These are phyloP conservation scores for Semicossyphus pulcher DNA, from an alignment of 2,113 vertebrate genomes.

Conservation along the genomic window DNA sequence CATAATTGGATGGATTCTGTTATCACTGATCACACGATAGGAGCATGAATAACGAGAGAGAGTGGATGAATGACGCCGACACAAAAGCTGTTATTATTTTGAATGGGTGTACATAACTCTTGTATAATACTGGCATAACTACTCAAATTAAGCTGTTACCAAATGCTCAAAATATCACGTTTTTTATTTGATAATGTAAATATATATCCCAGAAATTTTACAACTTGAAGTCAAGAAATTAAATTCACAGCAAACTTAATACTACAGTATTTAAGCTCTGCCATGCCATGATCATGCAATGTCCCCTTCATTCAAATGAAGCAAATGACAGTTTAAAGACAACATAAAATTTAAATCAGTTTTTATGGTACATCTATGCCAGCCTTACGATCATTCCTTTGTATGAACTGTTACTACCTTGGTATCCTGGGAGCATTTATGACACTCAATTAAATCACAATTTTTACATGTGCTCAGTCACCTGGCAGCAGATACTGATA, in stretches of 20 bases:
- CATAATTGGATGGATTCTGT: not conserved
- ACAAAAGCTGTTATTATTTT: no score
- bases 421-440: not conserved
- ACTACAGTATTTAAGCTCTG: not conserved
- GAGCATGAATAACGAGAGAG: no score
- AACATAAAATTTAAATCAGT: no score
- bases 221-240: not conserved
- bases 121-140: not conserved
- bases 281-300: not conserved
- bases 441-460: constrained; percentile 6
- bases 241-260: not conserved
- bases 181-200: not conserved
- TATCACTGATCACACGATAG: not conserved
- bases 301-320: no score
- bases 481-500: not conserved
- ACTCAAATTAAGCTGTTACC: not conserved
- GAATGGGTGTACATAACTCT: not conserved
- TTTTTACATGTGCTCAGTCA: not conserved
- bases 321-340: no score
- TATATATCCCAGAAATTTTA: not conserved
- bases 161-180: not conserved
- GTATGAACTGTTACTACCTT: no score
- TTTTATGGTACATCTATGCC: no score
- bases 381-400: no score
- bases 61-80: no score